Conservation (phyloP, 1,140 invertebrate species). For the Orussus abietinus region DNA sequence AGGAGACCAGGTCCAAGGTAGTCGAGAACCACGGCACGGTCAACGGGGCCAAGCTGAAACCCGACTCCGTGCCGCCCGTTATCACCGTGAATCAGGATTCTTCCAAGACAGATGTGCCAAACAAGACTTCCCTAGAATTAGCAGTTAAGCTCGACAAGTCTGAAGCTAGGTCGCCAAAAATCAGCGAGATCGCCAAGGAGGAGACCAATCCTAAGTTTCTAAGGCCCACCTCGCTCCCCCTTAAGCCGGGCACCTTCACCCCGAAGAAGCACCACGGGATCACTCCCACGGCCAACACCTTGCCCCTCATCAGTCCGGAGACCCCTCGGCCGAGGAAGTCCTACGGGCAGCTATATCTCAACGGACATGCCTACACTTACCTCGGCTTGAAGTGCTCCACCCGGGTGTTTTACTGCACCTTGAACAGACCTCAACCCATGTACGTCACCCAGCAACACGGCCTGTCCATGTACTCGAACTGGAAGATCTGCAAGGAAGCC, state of each 20-base stretch:
- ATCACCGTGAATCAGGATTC: slow-evolving; percentile 26
- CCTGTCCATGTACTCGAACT: slow-evolving; percentile 97
- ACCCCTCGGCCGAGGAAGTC: slow-evolving; percentile 83
- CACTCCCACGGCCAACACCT: slow-evolving; percentile 70
- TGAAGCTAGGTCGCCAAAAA: slow-evolving; percentile 23
- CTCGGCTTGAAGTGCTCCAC: slow-evolving; percentile 87
- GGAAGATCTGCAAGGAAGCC: slow-evolving; percentile 76
- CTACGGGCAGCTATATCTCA: slow-evolving; percentile 81
- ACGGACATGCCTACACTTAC: slow-evolving; percentile 91
- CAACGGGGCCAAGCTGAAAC: slow-evolving; percentile 18
- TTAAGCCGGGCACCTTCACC: slow-evolving; percentile 77
- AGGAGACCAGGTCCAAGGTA: slow-evolving; percentile 3
- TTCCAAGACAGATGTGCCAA: slow-evolving; percentile 28
- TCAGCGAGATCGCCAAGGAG: slow-evolving; percentile 13
- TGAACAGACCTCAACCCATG: slow-evolving; percentile 91
- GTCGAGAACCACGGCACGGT: slow-evolving; percentile 13
- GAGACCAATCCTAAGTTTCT: slow-evolving; percentile 62
- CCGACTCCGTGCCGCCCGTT: slow-evolving; percentile 16
- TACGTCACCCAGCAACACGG: slow-evolving; percentile 88
- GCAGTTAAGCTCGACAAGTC: slow-evolving; percentile 18
- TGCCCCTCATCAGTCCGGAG: slow-evolving; percentile 81
- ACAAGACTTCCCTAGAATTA: slow-evolving; percentile 26
- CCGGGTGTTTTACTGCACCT: slow-evolving; percentile 85
- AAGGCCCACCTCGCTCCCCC: slow-evolving; percentile 71
- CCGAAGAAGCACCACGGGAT: slow-evolving; percentile 74